A percentile compares a stretch with the other conserved stretches of the same genome.
Evolutionary conservation across 2,888 invertebrate genomes (phyloP).

Genomic region (Zelleria hepariella): DNA sequence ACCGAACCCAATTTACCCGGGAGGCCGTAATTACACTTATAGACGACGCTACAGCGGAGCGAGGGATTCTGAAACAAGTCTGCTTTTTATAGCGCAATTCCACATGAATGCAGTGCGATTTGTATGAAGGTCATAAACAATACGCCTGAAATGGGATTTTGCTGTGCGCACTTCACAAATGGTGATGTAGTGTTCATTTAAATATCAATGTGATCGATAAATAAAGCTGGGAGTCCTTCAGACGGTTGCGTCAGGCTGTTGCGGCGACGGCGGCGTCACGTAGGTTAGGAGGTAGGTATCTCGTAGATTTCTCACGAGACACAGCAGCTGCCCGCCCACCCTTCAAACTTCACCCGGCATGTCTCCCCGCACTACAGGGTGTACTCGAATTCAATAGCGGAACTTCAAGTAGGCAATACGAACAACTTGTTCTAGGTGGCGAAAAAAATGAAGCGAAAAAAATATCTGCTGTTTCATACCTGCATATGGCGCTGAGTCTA

Average conservation of each 20-base stretch:
- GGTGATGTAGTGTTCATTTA: neutral
- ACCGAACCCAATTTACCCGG: neutral
- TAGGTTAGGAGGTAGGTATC: neutral
- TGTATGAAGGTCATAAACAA: neutral
- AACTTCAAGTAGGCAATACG: too few species aligned
- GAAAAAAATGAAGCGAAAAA: too few species aligned
- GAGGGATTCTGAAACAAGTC: neutral
- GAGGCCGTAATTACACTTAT: neutral
- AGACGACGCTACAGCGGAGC: neutral
- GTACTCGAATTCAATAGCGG: too few species aligned
- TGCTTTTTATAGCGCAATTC: neutral
- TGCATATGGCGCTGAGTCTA: too few species aligned
- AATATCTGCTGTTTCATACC: too few species aligned
- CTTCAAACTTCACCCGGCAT: neutral
- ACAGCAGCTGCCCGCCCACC: neutral
- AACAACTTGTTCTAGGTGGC: too few species aligned
- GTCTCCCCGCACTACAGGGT: neutral
- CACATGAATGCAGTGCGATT: neutral
- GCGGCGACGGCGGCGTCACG: neutral
- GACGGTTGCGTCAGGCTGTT: neutral
- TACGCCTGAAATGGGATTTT: neutral
- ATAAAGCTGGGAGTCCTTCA: neutral
- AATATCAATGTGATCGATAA: neutral
- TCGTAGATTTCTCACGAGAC: conserved; percentile 1
- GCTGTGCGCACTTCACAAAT: neutral